Conservation (phyloP, 2,888 invertebrate species). For the Prenolepis imparis region DNA sequence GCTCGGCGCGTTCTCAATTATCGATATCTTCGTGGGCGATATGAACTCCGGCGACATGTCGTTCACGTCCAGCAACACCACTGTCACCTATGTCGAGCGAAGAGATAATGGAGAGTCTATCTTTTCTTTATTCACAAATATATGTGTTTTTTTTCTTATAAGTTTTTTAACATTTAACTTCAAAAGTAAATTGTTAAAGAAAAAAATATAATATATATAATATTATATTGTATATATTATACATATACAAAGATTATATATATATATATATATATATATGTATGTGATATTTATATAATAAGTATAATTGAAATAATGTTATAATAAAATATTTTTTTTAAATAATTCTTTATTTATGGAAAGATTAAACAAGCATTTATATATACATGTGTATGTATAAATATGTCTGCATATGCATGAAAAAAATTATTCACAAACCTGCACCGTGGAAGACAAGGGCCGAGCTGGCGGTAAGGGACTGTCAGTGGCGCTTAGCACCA, state of each 20-base stretch:
- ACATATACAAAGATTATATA: too few species aligned
- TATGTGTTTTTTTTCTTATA: too few species aligned
- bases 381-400: not conserved
- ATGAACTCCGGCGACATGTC: slow-evolving; percentile 96
- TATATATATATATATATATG: too few species aligned
- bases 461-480: slow-evolving; percentile 92
- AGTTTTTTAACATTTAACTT: too few species aligned
- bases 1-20: slow-evolving; percentile 94
- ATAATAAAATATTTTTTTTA: too few species aligned
- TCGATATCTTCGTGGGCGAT: slow-evolving; percentile 92
- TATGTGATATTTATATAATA: too few species aligned
- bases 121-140: not conserved
- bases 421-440: slow-evolving; percentile 87
- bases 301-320: too few species aligned
- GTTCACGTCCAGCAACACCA: slow-evolving; percentile 95
- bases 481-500: slow-evolving; percentile 95
- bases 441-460: slow-evolving; percentile 94
- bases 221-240: too few species aligned
- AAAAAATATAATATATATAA: too few species aligned
- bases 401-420: not conserved
- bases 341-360: too few species aligned
- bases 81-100: slow-evolving; percentile 90
- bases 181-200: too few species aligned
- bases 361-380: too few species aligned
- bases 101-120: not conserved